Evolutionary conservation across 2,888 invertebrate genomes (phyloP).

Genomic region (Dione juno): DNA sequence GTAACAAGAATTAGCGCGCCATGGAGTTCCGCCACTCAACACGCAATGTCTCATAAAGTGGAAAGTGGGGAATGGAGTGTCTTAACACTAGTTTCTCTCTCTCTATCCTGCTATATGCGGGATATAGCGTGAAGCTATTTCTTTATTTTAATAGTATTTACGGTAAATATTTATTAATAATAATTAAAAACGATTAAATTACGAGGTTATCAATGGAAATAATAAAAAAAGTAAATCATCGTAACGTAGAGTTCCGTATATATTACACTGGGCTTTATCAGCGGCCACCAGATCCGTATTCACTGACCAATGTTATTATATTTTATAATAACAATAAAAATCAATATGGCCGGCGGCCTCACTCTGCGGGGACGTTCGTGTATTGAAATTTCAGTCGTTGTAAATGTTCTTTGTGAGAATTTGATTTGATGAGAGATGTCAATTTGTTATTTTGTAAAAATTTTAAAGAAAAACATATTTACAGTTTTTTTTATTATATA

Average conservation of each 20-base stretch:
- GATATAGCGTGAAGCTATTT: no score
- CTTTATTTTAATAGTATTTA: no score
- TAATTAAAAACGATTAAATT: neutral
- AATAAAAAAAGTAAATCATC: conserved; percentile 4
- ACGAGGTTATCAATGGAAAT: neutral
- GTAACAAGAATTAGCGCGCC: no score
- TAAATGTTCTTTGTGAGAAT: neutral
- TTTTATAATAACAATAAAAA: conserved; percentile 25
- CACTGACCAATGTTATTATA: conserved; percentile 29
- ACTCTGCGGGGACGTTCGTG: conserved; percentile 4
- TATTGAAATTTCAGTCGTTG: conserved; percentile 15
- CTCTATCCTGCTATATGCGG: no score
- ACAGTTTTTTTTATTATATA: no score
- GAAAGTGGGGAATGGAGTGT: no score
- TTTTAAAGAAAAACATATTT: no score
- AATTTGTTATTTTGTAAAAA: neutral
- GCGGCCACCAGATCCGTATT: conserved; percentile 17
- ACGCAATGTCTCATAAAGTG: no score
- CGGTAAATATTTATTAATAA: no score
- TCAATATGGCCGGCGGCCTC: conserved; percentile 15
- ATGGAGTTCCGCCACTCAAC: no score
- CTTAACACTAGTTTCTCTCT: no score
- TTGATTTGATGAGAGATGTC: neutral
- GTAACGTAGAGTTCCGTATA: neutral
- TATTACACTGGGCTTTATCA: conserved; percentile 14